Conservation (phyloP, 2,888 invertebrate genomes). For the Tachystola acroxantha region DNA sequence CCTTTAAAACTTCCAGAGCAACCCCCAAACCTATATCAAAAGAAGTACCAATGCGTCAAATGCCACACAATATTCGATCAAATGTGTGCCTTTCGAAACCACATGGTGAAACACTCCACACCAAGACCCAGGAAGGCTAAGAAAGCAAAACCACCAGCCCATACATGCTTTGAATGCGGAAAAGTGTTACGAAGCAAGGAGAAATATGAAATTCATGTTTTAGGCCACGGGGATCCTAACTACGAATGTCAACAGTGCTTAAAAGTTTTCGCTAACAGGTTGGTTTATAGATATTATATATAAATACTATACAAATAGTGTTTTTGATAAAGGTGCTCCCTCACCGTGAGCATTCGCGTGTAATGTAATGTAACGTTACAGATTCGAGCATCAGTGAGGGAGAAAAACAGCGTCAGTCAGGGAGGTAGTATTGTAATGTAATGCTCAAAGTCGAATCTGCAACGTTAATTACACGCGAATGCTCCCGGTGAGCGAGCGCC, state of each 20-base stretch:
- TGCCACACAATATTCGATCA: constrained; percentile 61
- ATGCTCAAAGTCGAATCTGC: no score
- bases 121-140: constrained; percentile 19
- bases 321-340: no score
- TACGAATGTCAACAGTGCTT: constrained; percentile 60
- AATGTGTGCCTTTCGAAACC: constrained; percentile 48
- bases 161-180: constrained; percentile 60
- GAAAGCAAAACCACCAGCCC: no score
- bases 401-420: no score
- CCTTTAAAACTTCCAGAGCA: constrained; percentile 22
- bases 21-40: constrained; percentile 32
- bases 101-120: constrained; percentile 31
- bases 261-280: constrained; percentile 70
- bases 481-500: no score
- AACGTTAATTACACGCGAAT: no score
- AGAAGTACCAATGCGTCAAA: constrained; percentile 63
- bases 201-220: constrained; percentile 56
- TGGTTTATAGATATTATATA: no score
- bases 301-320: no score
- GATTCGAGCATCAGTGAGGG: no score
- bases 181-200: constrained; percentile 50
- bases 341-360: no score
- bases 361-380: no score
- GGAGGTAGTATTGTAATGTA: no score
- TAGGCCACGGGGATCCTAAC: constrained; percentile 65